Evolutionary conservation across 1,140 invertebrate species (phyloP).

Genomic region (Eumaeus atala): DNA sequence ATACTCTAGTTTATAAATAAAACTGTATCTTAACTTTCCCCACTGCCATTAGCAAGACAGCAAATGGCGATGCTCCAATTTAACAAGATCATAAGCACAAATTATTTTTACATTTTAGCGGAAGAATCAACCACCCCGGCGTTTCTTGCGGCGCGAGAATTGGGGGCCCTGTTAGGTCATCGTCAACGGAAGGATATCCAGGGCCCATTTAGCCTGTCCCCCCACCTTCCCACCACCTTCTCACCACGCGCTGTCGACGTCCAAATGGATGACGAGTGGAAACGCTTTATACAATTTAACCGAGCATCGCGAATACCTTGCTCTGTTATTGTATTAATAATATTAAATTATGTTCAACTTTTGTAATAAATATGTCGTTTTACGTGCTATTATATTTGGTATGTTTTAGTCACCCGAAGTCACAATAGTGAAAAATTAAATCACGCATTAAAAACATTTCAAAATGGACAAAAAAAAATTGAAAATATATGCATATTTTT

Average conservation of each 20-base stretch:
- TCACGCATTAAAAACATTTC: no score
- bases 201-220: not conserved
- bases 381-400: not conserved
- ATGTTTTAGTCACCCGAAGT: no score
- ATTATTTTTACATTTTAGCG: constrained; percentile 10
- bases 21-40: no score
- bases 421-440: no score
- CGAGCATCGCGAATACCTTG: not conserved
- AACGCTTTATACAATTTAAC: not conserved
- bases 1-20: no score
- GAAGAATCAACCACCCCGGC: constrained; percentile 13
- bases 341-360: constrained; percentile 53
- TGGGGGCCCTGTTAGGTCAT: constrained; percentile 34
- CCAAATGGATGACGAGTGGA: constrained; percentile 35
- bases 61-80: no score
- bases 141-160: constrained; percentile 40
- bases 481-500: no score
- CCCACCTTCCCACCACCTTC: constrained; percentile 20
- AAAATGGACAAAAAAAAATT: no score
- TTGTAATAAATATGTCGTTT: constrained; percentile 35
- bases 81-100: no score
- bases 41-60: not conserved
- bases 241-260: constrained; percentile 31
- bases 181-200: constrained; percentile 35
- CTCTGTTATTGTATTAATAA: constrained; percentile 34